These are phyloP conservation scores for Athene noctua DNA, from an alignment of 2,113 vertebrate species.

Conservation along the genomic window DNA sequence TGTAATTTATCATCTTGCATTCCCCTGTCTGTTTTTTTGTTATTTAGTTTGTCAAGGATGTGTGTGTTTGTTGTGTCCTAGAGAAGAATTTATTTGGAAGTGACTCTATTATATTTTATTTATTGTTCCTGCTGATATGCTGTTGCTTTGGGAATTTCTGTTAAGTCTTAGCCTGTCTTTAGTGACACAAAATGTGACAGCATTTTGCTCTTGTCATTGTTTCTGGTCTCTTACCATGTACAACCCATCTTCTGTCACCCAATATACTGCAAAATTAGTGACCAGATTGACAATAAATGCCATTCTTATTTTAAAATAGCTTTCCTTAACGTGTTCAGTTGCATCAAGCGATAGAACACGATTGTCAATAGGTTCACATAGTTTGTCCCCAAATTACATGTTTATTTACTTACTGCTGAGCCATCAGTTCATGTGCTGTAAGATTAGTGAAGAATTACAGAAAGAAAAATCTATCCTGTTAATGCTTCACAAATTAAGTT, in stretches of 20 bases:
- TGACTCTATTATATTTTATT: background rate
- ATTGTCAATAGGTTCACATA: background rate
- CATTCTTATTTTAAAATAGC: background rate
- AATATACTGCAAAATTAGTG: background rate
- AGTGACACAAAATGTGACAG: background rate
- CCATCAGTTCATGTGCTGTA: background rate
- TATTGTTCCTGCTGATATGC: background rate
- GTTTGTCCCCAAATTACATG: background rate
- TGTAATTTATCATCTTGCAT: background rate
- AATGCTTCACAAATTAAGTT: background rate
- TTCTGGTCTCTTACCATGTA: background rate
- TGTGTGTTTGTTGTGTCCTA: background rate
- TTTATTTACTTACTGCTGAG: conserved; percentile 17
- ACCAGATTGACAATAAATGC: background rate
- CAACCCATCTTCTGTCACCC: background rate
- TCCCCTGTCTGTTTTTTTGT: background rate
- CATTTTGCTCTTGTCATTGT: background rate
- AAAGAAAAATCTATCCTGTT: conserved; percentile 3
- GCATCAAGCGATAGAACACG: background rate
- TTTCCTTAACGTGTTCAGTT: background rate
- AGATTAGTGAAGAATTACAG: conserved; percentile 7
- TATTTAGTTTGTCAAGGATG: background rate
- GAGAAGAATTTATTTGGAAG: background rate
- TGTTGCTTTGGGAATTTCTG: background rate
- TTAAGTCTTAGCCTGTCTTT: background rate